Conservation (phyloP, 2,888 invertebrate species). For the Abrostola triplasia region DNA sequence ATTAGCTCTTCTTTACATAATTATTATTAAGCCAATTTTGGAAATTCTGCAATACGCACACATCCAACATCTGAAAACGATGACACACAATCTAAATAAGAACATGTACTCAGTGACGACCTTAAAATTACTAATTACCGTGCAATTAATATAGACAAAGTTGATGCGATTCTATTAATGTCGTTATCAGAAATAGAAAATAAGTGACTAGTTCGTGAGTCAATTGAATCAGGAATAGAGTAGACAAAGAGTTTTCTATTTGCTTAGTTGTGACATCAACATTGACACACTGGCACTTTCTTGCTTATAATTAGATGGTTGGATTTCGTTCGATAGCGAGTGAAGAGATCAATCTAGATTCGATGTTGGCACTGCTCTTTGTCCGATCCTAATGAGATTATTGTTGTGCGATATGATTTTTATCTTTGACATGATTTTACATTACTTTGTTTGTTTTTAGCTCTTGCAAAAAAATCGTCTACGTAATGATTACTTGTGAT, state of each 20-base stretch:
- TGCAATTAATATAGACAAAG: conserved; percentile 12
- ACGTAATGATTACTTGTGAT: too few relatives aligned
- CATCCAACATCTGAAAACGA: too few relatives aligned
- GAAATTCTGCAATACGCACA: too few relatives aligned
- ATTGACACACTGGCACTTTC: conserved; percentile 80
- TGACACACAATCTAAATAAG: neutral
- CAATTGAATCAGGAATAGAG: conserved; percentile 62
- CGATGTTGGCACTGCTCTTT: conserved; percentile 67
- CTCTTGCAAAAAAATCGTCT: neutral
- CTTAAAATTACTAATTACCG: neutral
- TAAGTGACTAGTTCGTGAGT: conserved; percentile 53
- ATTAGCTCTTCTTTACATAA: too few relatives aligned
- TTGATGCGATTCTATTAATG: conserved; percentile 14
- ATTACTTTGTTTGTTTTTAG: neutral
- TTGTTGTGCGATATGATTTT: conserved; percentile 30
- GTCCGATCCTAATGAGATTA: conserved; percentile 56
- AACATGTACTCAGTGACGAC: neutral
- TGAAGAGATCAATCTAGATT: conserved; percentile 66
- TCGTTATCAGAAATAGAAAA: conserved; percentile 36
- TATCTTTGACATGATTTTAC: conserved; percentile 9
- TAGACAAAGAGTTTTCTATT: conserved; percentile 57
- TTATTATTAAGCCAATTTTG: neutral
- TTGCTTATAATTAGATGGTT: conserved; percentile 66
- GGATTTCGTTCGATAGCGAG: conserved; percentile 61
- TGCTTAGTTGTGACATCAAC: conserved; percentile 69